Evolutionary conservation across 2,113 vertebrate genomes (phyloP).

Genomic region (Myotis lucifugus): DNA sequence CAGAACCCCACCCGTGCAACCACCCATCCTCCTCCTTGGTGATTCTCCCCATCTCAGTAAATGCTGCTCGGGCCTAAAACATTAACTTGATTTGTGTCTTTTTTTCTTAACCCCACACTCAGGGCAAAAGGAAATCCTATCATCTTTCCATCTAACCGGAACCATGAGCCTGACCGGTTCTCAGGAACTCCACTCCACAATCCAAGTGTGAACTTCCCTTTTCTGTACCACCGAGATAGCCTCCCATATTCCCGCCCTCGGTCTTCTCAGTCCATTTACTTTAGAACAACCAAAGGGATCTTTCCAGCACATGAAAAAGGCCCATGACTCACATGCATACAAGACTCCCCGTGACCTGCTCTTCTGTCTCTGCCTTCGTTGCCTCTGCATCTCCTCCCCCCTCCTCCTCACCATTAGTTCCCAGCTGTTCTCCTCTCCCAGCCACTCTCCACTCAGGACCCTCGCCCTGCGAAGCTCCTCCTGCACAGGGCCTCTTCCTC

Average conservation of each 20-base stretch:
- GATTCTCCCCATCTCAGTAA: not conserved
- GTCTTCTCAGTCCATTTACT: not conserved
- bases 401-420: not conserved
- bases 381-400: fast-evolving
- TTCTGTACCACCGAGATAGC: not conserved
- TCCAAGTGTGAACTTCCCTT: not conserved
- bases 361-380: not conserved
- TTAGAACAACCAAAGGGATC: not conserved
- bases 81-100: not conserved
- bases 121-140: not conserved
- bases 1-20: not conserved
- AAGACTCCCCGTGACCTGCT: fast-evolving
- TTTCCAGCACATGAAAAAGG: not conserved
- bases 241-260: not conserved
- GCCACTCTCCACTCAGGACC: not conserved
- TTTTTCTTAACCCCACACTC: not conserved
- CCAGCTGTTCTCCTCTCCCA: not conserved
- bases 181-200: not conserved
- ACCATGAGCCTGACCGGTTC: not conserved
- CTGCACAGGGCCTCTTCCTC: not conserved
- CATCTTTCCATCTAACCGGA: not conserved
- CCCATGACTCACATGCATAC: not conserved
- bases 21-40: not conserved
- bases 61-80: not conserved
- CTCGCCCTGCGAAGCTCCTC: not conserved